Evolutionary conservation across 2,888 invertebrate species (phyloP).

Genomic region (Ophion costatus): DNA sequence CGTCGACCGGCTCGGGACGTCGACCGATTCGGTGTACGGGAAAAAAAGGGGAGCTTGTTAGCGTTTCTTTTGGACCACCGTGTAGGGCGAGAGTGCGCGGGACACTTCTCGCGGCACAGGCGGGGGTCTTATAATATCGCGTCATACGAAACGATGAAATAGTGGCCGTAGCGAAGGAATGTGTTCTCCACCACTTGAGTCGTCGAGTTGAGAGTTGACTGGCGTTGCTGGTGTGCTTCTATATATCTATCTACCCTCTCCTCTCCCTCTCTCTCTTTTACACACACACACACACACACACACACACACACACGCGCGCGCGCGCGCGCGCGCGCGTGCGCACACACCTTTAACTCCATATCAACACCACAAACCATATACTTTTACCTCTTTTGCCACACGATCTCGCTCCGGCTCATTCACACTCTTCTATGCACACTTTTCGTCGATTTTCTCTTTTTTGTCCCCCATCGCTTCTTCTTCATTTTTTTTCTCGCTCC

Average conservation of each 20-base stretch:
- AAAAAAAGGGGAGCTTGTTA: constrained; percentile 1
- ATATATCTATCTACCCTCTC: constrained; percentile 50
- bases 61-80: constrained; percentile 81
- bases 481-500: constrained; percentile 1
- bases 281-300: too few species aligned
- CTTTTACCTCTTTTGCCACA: constrained; percentile 75
- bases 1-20: too few species aligned
- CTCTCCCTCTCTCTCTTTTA: constrained; percentile 32
- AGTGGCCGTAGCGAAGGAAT: constrained; percentile 83
- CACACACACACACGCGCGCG: too few species aligned
- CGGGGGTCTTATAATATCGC: constrained; percentile 84
- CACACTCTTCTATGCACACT: constrained; percentile 60
- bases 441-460: constrained; percentile 53
- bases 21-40: too few species aligned
- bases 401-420: constrained; percentile 66
- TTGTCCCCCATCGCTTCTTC: constrained; percentile 6
- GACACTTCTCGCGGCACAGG: constrained; percentile 74
- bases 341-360: constrained; percentile 35
- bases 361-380: constrained; percentile 65
- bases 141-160: constrained; percentile 84
- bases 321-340: background rate
- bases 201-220: constrained; percentile 82
- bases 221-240: constrained; percentile 77
- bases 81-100: constrained; percentile 76
- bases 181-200: constrained; percentile 83